Percentiles rank a stretch among this genome's conserved stretches.
Conservation (phyloP, 2,888 invertebrate genomes). For the Tyria jacobaeae region DNA sequence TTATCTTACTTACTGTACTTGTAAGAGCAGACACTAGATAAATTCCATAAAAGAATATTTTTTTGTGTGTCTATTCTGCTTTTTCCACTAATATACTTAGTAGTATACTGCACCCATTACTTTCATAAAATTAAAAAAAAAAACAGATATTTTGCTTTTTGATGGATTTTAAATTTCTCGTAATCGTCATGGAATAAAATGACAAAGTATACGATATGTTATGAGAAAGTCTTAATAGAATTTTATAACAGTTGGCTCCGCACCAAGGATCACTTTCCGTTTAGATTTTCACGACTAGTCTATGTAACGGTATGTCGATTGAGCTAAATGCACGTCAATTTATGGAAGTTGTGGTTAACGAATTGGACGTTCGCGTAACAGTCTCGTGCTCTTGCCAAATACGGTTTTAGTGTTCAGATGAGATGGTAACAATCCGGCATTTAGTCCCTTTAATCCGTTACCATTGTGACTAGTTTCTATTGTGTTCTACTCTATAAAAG, state of each 20-base stretch:
- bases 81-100: neutral
- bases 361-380: constrained; percentile 3
- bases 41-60: neutral
- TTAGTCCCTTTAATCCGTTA: neutral
- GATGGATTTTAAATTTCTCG: neutral
- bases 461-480: neutral
- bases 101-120: neutral
- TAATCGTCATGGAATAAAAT: neutral
- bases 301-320: constrained; percentile 40
- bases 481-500: neutral
- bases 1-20: neutral
- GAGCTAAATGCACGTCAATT: constrained; percentile 25
- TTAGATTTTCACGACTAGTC: constrained; percentile 42
- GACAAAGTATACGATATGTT: neutral
- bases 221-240: neutral
- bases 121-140: neutral
- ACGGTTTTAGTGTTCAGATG: neutral
- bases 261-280: constrained; percentile 41
- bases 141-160: neutral
- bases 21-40: neutral
- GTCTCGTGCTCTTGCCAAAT: constrained; percentile 2
- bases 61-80: neutral
- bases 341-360: constrained; percentile 19
- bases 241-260: constrained; percentile 26
- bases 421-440: constrained; percentile 4